These are phyloP conservation scores for Hippoglossus hippoglossus DNA, from an alignment of 2,797 vertebrate species.

Conservation along the genomic window DNA sequence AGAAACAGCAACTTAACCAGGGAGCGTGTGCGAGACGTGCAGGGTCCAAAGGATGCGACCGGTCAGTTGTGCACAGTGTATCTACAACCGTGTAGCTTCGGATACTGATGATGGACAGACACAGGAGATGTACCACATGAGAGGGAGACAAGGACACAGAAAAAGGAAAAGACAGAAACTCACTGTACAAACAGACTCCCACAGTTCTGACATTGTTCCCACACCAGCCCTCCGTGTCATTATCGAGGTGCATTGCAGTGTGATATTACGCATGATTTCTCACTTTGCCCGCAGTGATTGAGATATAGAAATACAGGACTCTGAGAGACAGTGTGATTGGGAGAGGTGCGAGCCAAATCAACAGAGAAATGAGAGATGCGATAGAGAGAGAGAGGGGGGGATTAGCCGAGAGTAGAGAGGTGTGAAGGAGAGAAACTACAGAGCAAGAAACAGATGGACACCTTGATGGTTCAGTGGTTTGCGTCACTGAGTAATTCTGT, in stretches of 20 bases:
- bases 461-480: constrained; percentile 60
- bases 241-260: constrained; percentile 37
- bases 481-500: constrained; percentile 57
- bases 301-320: constrained; percentile 43
- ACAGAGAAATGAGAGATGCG: constrained; percentile 50
- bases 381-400: not conserved
- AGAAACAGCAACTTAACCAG: constrained; percentile 38
- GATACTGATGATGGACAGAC: not conserved
- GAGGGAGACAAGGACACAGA: not conserved
- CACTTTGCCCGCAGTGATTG: constrained; percentile 34
- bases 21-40: not conserved
- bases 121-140: not conserved
- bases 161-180: not conserved
- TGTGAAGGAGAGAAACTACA: constrained; percentile 22
- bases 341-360: constrained; percentile 46
- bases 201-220: not conserved
- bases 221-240: constrained; percentile 25
- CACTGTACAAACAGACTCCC: not conserved
- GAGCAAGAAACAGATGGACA: constrained; percentile 63
- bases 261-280: constrained; percentile 48
- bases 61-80: constrained; percentile 7
- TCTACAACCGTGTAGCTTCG: not conserved
- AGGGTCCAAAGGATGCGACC: constrained; percentile 6
- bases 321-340: constrained; percentile 41
- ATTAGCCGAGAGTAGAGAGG: constrained; percentile 14